Conservation (phyloP, 2,888 invertebrate species). For the Abrostola tripartita region DNA sequence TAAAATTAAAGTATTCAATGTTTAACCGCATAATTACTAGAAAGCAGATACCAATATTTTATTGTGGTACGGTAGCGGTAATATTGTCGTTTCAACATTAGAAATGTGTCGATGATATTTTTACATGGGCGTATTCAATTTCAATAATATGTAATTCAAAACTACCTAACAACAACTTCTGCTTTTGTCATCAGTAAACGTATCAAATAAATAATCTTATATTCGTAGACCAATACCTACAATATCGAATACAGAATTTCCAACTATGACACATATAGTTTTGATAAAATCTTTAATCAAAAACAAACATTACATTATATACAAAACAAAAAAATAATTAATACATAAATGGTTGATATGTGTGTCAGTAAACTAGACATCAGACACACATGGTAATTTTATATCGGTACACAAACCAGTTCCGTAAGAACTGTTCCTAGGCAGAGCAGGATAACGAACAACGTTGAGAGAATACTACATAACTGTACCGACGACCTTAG, state of each 20-base stretch:
- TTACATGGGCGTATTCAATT: background rate
- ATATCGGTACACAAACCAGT: conserved; percentile 63
- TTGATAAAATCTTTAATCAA: conserved; percentile 1
- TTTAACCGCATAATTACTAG: conserved; percentile 8
- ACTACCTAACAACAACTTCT: background rate
- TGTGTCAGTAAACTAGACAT: conserved; percentile 73
- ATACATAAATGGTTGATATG: conserved; percentile 53
- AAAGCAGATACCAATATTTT: conserved; percentile 20
- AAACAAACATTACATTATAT: conserved; percentile 31
- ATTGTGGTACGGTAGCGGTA: conserved; percentile 1
- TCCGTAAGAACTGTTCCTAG: conserved; percentile 47
- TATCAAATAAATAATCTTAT: background rate
- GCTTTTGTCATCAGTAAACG: background rate
- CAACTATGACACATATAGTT: background rate
- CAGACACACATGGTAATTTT: conserved; percentile 63
- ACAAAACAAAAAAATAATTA: conserved; percentile 50
- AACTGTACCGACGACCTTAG: conserved; percentile 57
- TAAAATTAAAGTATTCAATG: background rate
- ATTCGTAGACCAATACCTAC: too few species aligned
- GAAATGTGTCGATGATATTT: background rate
- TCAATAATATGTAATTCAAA: background rate
- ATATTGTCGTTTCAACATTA: background rate
- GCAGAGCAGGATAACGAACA: conserved; percentile 43
- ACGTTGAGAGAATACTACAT: conserved; percentile 32
- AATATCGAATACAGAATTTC: background rate